Percentiles rank a stretch among this genome's conserved stretches.
phyloP scores from a whole-genome alignment of 2,797 vertebrate species.

The Semotilus atromaculatus region DNA sequence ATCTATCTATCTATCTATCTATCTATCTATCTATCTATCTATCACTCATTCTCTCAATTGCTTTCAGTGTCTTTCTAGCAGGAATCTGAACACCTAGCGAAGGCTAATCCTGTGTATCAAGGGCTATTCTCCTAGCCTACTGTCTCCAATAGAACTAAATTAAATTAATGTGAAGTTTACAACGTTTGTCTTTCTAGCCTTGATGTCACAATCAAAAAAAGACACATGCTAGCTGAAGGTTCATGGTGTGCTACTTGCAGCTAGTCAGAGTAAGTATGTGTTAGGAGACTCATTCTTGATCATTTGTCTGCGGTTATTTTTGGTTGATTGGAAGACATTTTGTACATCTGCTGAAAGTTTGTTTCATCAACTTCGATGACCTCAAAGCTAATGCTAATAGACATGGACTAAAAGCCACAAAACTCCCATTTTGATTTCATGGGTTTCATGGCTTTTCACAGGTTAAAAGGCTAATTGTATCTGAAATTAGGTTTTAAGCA shows the following conservation, averaged over 20 bases:
- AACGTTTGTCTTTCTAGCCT: neutral
- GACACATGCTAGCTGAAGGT: neutral
- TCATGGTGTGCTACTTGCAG: neutral
- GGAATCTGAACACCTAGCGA: neutral
- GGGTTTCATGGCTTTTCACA: conserved; percentile 55
- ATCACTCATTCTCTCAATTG: neutral
- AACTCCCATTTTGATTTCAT: conserved; percentile 29
- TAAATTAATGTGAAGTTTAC: neutral
- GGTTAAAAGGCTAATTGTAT: conserved; percentile 82
- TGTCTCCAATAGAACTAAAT: neutral
- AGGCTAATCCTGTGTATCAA: conserved; percentile 9
- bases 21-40: neutral
- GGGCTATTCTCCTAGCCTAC: conserved; percentile 10
- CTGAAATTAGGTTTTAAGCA: conserved; percentile 80
- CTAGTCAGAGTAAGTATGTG: neutral
- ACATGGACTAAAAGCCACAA: neutral
- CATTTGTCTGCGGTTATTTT: neutral
- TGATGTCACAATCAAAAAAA: neutral
- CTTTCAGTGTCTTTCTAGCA: neutral
- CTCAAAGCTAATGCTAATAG: conserved; percentile 5
- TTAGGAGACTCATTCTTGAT: neutral
- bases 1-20: neutral
- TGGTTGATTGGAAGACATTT: neutral
- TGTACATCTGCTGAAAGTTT: neutral
- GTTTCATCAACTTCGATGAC: neutral